These are phyloP conservation scores for Artibeus jamaicensis DNA, from an alignment of 2,797 vertebrate species.

Conservation along the genomic window DNA sequence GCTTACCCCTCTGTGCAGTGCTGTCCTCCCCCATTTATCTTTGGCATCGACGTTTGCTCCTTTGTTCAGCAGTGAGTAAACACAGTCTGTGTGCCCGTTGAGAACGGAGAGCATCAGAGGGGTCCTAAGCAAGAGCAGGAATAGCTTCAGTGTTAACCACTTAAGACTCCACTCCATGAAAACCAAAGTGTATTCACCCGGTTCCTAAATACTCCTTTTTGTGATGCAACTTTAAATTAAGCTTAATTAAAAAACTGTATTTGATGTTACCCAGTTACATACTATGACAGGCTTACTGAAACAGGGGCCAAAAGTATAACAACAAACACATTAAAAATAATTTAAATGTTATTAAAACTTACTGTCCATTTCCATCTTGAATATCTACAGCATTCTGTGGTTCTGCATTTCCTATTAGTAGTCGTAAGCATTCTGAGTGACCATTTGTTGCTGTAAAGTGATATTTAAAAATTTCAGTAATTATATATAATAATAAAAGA, in stretches of 20 bases:
- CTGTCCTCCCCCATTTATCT: slow-evolving; percentile 98
- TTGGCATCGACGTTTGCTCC: slow-evolving; percentile 97
- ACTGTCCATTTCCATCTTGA: slow-evolving; percentile 98
- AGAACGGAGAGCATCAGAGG: slow-evolving; percentile 97
- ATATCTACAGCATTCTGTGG: slow-evolving; percentile 96
- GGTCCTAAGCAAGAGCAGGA: slow-evolving; percentile 85
- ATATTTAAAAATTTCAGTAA: slow-evolving; percentile 31
- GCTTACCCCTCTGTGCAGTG: slow-evolving; percentile 95
- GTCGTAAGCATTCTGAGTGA: slow-evolving; percentile 97
- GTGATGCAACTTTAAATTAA: background rate
- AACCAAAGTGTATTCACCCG: background rate
- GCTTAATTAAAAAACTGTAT: background rate
- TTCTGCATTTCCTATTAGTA: slow-evolving; percentile 97
- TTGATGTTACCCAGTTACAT: background rate
- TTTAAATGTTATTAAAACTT: slow-evolving; percentile 79
- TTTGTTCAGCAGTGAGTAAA: slow-evolving; percentile 97
- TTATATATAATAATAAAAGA: slow-evolving; percentile 12
- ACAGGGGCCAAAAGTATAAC: background rate
- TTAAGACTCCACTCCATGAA: background rate
- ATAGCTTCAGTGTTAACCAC: slow-evolving; percentile 8
- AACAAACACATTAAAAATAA: slow-evolving; percentile 38
- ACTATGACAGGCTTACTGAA: background rate
- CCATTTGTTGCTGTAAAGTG: slow-evolving; percentile 93
- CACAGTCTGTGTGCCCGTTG: slow-evolving; percentile 96
- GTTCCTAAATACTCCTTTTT: background rate